Conservation (phyloP, 2,888 invertebrate species). For the Ectemnius cavifrons region DNA sequence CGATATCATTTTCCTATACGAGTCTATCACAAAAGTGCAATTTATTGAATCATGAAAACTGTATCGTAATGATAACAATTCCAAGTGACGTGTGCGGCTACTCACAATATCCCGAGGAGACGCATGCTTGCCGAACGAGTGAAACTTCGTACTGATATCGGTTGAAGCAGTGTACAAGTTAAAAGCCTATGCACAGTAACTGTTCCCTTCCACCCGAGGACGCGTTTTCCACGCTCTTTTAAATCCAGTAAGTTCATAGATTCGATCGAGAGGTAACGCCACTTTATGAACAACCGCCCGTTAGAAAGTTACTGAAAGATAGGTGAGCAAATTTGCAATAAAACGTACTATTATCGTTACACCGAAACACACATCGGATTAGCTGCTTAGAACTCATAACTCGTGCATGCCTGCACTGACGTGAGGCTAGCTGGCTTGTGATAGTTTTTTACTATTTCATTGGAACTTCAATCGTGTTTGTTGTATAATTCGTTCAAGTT, state of each 20-base stretch:
- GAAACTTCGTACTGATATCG: slow-evolving; percentile 25
- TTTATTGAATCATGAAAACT: neutral
- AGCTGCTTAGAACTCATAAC: too few species aligned
- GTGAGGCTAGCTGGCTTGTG: neutral
- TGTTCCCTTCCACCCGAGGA: slow-evolving; percentile 12
- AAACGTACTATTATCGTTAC: too few species aligned
- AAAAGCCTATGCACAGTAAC: slow-evolving; percentile 13
- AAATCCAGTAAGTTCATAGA: slow-evolving; percentile 5
- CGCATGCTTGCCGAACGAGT: slow-evolving; percentile 24
- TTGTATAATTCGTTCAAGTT: too few species aligned
- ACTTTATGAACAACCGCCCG: slow-evolving; percentile 17
- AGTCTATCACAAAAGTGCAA: neutral
- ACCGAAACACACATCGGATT: too few species aligned
- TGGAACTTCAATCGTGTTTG: too few species aligned
- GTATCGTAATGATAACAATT: neutral
- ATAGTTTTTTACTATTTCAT: neutral
- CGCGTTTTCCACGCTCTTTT: slow-evolving; percentile 8
- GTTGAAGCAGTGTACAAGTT: slow-evolving; percentile 10
- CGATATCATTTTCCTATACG: too few species aligned
- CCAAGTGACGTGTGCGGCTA: neutral
- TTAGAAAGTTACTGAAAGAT: neutral
- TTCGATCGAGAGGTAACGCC: slow-evolving; percentile 20
- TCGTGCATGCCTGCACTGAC: neutral
- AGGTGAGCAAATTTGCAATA: too few species aligned
- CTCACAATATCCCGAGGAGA: slow-evolving; percentile 37